phyloP scores from a whole-genome alignment of 1,140 invertebrate genomes.

The Pachyrhynchus sulphureomaculatus region DNA sequence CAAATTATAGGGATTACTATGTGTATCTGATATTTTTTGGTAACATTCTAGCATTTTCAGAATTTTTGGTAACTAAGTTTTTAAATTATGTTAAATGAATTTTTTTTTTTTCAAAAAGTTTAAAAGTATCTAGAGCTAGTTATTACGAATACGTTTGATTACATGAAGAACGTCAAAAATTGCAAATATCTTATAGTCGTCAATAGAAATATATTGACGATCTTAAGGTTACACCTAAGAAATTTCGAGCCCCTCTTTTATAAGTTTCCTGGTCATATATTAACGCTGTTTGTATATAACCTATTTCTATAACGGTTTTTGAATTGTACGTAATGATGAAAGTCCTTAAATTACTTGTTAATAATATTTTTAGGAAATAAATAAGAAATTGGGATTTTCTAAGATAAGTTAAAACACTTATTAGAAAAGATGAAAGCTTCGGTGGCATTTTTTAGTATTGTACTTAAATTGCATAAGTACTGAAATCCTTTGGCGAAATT shows the following conservation, averaged over 20 bases:
- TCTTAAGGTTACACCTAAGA: conserved; percentile 13
- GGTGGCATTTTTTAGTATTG: conserved; percentile 5
- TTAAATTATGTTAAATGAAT: conserved; percentile 16
- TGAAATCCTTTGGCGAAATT: conserved; percentile 29
- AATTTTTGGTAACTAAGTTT: conserved; percentile 15
- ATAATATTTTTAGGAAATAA: background rate
- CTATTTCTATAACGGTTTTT: no score
- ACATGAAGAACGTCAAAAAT: conserved; percentile 26
- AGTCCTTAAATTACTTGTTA: conserved; percentile 1
- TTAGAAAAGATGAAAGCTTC: conserved; percentile 27
- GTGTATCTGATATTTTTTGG: conserved; percentile 32
- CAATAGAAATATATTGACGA: conserved; percentile 16
- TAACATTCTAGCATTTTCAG: conserved; percentile 10
- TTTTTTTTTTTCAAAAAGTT: background rate
- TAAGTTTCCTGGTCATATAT: conserved; percentile 1
- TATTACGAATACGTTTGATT: conserved; percentile 25
- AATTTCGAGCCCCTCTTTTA: conserved; percentile 19
- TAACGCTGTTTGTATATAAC: background rate
- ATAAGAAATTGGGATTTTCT: conserved; percentile 28
- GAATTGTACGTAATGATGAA: no score
- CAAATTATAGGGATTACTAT: background rate
- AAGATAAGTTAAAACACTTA: conserved; percentile 5
- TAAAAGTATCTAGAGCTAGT: conserved; percentile 1
- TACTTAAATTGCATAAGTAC: conserved; percentile 23
- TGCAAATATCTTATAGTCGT: conserved; percentile 12